Evolutionary conservation across 2,888 invertebrate genomes (phyloP), one percentile per base, ranked within the genome.

Genomic region (Fabriciana adippe): DNA sequence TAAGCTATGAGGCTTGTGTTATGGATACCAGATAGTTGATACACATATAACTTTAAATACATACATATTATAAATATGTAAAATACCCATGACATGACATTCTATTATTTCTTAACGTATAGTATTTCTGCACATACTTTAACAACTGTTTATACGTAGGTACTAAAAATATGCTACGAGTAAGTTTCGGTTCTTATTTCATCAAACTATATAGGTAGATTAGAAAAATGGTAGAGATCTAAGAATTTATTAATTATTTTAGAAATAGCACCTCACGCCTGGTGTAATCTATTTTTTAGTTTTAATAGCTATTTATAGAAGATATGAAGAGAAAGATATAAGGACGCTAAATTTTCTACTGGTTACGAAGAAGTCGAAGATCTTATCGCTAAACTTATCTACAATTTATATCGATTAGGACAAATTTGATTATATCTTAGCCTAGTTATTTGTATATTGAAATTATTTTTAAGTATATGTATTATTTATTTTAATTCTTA

Each of bases 231-330:
- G 55, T 16, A 16, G 13, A 26, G 35, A 41, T 41, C 8, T 50
- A 5, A 45, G 26, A 57, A 18, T 53, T 51, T 57, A 14, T 35
- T 57, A n/a, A 50, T 67, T 68, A 72, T 72, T 77, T 81, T 81
- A 80, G 79, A 71, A 78, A 74, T 88, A 88, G 88, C 88, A 89
- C 88, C 89, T 88, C 85, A 86, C 87, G 77, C 78, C 86, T 86
- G 86, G 76, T 74, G 72, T 77, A 77, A 80, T 79, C 78, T 75
- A 68, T 55, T 47, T 60, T 13, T 59, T 55, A 48, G 51, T 59
- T 65, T 50, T 55, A 62, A 59, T 55, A 50, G 54, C 53, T 69
- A 31, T 69, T 56, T 60, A 69, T 60, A 68, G 76, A 77, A 74
- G 77, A 78, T 77, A 77, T 77, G 77, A 74, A 74, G 77, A 71